Evolutionary conservation across 2,113 vertebrate species (phyloP).

Genomic region (Stigmatopora nigra): DNA sequence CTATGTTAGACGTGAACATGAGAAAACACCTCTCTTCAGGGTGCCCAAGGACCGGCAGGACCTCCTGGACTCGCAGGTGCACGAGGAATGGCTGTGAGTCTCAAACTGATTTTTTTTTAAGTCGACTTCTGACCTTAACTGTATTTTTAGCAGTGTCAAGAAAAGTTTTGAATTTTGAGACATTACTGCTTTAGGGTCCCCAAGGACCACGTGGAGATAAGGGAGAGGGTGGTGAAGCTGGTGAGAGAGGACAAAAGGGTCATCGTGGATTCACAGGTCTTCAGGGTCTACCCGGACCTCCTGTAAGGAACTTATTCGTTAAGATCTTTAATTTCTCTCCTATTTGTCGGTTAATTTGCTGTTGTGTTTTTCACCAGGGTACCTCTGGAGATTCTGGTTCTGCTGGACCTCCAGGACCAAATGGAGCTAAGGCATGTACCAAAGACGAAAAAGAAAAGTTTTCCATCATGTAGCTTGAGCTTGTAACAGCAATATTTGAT

Average conservation of each 20-base stretch:
- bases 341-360: not conserved
- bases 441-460: slow-evolving; percentile 1
- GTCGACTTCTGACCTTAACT: not conserved
- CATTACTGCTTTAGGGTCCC: slow-evolving; percentile 73
- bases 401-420: slow-evolving; percentile 82
- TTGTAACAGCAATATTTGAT: slow-evolving; percentile 26
- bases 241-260: slow-evolving; percentile 93
- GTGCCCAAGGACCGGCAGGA: slow-evolving; percentile 90
- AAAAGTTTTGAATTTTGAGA: slow-evolving; percentile 13
- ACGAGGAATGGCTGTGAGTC: slow-evolving; percentile 88
- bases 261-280: slow-evolving; percentile 96
- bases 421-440: slow-evolving; percentile 76
- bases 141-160: not conserved
- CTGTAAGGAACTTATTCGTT: slow-evolving; percentile 72
- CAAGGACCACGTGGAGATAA: slow-evolving; percentile 97
- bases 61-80: slow-evolving; percentile 84
- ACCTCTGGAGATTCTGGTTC: slow-evolving; percentile 85
- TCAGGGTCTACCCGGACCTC: slow-evolving; percentile 92
- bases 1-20: not conserved
- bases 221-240: slow-evolving; percentile 87
- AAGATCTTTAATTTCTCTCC: not conserved
- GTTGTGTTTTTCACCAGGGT: slow-evolving; percentile 68
- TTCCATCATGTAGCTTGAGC: slow-evolving; percentile 20
- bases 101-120: not conserved
- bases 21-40: slow-evolving; percentile 62